Conservation (phyloP, 1,140 invertebrate species). For the Sminthurides bifidus region DNA sequence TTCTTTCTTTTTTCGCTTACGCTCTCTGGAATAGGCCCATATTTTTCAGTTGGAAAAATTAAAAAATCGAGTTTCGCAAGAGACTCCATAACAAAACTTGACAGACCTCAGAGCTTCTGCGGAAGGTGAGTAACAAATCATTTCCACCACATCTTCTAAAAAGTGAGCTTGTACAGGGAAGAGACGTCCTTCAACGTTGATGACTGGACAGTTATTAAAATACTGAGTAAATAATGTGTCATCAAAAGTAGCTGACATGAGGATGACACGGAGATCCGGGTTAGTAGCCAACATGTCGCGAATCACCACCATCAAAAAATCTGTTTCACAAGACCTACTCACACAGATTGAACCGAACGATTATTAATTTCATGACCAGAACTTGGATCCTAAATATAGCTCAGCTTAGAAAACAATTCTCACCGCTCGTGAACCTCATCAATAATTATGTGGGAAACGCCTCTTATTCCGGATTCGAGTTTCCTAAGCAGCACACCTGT, state of each 20-base stretch:
- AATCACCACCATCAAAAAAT: constrained; percentile 87
- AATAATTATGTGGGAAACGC: constrained; percentile 81
- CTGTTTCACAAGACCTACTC: constrained; percentile 49
- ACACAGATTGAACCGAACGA: background rate
- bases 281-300: constrained; percentile 83
- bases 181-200: constrained; percentile 56
- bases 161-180: constrained; percentile 53
- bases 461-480: constrained; percentile 69
- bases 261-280: constrained; percentile 76
- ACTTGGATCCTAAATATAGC: too few species aligned
- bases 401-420: too few species aligned
- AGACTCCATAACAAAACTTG: constrained; percentile 20
- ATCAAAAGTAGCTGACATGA: constrained; percentile 97
- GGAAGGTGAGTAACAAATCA: constrained; percentile 18
- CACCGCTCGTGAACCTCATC: constrained; percentile 95
- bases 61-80: background rate
- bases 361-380: too few species aligned
- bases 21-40: background rate
- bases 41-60: background rate
- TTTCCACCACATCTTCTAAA: constrained; percentile 27
- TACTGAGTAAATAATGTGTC: constrained; percentile 79
- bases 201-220: constrained; percentile 75
- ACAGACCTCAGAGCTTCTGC: constrained; percentile 31
- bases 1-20: constrained; percentile 47
- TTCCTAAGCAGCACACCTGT: constrained; percentile 75